Evolutionary conservation across 2,888 invertebrate genomes (phyloP).

Genomic region (Plutella xylostella): DNA sequence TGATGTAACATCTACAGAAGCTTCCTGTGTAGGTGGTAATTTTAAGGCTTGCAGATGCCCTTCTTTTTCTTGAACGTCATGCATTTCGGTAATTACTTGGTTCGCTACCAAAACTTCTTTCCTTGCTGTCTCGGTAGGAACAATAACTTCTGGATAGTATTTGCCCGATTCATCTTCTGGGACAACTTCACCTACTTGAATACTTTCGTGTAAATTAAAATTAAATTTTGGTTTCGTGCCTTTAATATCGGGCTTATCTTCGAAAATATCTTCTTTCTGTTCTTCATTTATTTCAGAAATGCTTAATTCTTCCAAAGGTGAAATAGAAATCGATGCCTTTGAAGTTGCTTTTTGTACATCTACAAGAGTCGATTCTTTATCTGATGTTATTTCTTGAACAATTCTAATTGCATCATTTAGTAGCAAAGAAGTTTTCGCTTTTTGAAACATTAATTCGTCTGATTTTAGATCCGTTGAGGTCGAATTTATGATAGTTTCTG

Average conservation of each 20-base stretch:
- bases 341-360: constrained; percentile 55
- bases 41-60: constrained; percentile 70
- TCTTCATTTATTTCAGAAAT: constrained; percentile 75
- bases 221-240: constrained; percentile 71
- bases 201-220: constrained; percentile 72
- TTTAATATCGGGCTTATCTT: constrained; percentile 48
- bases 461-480: constrained; percentile 53
- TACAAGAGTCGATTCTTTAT: constrained; percentile 71
- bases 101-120: constrained; percentile 74
- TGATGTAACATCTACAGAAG: constrained; percentile 66
- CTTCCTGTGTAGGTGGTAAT: constrained; percentile 72
- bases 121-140: constrained; percentile 81
- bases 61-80: constrained; percentile 77
- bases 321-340: constrained; percentile 67
- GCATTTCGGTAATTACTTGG: constrained; percentile 74
- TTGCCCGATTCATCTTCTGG: constrained; percentile 80
- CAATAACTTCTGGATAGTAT: constrained; percentile 82
- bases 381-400: constrained; percentile 70
- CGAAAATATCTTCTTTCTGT: constrained; percentile 69
- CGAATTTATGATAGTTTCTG: constrained; percentile 65
- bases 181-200: constrained; percentile 76
- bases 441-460: constrained; percentile 41
- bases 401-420: constrained; percentile 75
- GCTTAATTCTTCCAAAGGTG: constrained; percentile 73
- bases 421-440: constrained; percentile 68